Evolutionary conservation across 2,113 vertebrate species (phyloP).

Genomic region (Nipponia nippon): DNA sequence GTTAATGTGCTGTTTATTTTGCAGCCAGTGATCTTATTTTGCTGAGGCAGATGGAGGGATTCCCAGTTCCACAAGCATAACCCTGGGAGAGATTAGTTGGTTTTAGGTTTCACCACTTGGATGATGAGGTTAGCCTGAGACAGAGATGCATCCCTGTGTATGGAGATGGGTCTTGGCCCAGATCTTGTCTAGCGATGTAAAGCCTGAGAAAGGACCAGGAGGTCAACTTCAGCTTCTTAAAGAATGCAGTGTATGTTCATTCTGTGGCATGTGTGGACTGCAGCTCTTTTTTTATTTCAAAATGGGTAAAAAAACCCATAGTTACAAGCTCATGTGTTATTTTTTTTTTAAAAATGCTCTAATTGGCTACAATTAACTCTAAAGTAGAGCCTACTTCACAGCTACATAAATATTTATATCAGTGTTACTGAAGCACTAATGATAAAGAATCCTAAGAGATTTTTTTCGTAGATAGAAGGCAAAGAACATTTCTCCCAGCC

Average conservation of each 20-base stretch:
- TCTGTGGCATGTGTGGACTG: neutral
- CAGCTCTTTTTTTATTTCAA: neutral
- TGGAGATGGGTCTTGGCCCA: conserved; percentile 32
- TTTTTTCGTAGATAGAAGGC: neutral
- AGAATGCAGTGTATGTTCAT: conserved; percentile 9
- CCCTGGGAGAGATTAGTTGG: conserved; percentile 34
- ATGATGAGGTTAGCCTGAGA: conserved; percentile 36
- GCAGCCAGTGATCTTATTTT: conserved; percentile 22
- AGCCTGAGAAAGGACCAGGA: conserved; percentile 46
- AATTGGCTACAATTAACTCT: neutral
- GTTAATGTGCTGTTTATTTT: conserved; percentile 40
- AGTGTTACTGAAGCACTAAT: neutral
- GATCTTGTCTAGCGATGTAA: neutral
- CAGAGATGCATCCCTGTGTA: neutral
- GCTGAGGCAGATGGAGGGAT: conserved; percentile 51
- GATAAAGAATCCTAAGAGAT: neutral
- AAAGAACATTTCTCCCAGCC: neutral
- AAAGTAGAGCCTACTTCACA: neutral
- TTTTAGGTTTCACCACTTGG: conserved; percentile 39
- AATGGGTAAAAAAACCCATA: neutral
- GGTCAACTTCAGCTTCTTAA: conserved; percentile 20
- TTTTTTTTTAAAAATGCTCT: neutral
- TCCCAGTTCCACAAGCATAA: conserved; percentile 47
- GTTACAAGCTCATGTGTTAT: neutral
- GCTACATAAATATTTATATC: neutral